Evolutionary conservation across 2,797 vertebrate species (phyloP), one percentile per base, ranked within the genome.

Genomic region (Synanceia verrucosa): DNA sequence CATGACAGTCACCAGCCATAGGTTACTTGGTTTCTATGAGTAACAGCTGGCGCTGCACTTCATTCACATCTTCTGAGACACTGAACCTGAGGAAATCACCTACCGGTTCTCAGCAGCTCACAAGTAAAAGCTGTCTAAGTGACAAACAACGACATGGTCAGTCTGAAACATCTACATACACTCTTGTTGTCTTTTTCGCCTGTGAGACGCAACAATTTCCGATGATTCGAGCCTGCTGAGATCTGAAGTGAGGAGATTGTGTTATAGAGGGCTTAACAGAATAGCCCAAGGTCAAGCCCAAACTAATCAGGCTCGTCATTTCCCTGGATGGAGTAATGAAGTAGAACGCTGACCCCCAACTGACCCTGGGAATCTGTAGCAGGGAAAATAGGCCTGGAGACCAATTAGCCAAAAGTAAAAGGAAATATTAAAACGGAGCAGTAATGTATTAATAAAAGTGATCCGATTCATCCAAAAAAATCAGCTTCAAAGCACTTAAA

Each of bases 291-390:
- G 92, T 91, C 86, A 61, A 87, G 86, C 70, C 86, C 91, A 79
- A 86, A 84, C 88, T 91, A 89, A 92, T 92, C 88, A 85, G 68
- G 70, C 88, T 83, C 64, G 86, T 88, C 74, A 79, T 90, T 89
- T 84, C 79, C 82, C 80, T 60, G 72, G 75, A 85, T 70, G 78
- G 82, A 84, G 88, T 88, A 90, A 90, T 91, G 89, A 89, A 91
- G 87, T 83, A 82, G 78, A 91, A 84, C 79, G 48, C 65, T 81
- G 86, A 89, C 89, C 88, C 65, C 64, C 31, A n/a, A 47, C 79
- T 72, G 79, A 90, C 86, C 88, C 86, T 63, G 74, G 63, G 83
- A 89, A 85, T 82, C 85, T 69, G 77, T 29, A 79, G 86, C 79
- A 26, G 39, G 29, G 62, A 73, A 73, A 82, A 79, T 57, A 26